Conservation (phyloP, 2,888 invertebrate genomes). For the Torymus tubicola region DNA sequence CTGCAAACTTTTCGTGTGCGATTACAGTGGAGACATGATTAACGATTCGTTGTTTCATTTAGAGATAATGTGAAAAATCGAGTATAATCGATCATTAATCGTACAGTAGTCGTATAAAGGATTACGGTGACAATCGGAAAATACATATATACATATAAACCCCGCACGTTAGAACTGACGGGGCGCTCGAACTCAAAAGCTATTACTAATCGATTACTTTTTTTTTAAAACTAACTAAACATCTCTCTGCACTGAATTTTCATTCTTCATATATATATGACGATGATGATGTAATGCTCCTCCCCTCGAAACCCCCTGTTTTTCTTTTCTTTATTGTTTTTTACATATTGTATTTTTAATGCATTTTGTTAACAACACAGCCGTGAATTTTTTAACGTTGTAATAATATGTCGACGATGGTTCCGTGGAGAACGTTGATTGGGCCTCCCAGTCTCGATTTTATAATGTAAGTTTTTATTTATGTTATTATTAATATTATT, state of each 20-base stretch:
- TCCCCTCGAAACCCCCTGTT: constrained; percentile 5
- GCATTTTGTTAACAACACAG: constrained; percentile 50
- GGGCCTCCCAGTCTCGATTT: constrained; percentile 55
- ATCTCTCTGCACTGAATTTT: constrained; percentile 42
- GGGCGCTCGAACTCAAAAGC: constrained; percentile 10
- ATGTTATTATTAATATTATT: constrained; percentile 53
- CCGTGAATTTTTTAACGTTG: constrained; percentile 50
- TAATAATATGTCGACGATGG: constrained; percentile 46
- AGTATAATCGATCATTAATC: constrained; percentile 12
- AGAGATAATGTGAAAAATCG: constrained; percentile 9
- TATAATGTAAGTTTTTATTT: constrained; percentile 58
- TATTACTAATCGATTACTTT: constrained; percentile 40
- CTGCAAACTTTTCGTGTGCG: constrained; percentile 32
- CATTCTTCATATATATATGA: constrained; percentile 23
- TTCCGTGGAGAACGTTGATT: constrained; percentile 59
- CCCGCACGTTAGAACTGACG: constrained; percentile 31
- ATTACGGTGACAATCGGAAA: constrained; percentile 24
- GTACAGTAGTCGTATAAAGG: background rate
- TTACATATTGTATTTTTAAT: constrained; percentile 42
- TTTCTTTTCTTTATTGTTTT: constrained; percentile 51
- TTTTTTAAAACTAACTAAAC: constrained; percentile 25
- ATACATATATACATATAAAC: background rate
- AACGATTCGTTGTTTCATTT: constrained; percentile 21
- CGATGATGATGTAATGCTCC: constrained; percentile 44
- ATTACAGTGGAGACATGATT: constrained; percentile 22